A percentile compares a stretch with the other conserved stretches of the same genome.
Evolutionary conservation across 2,888 invertebrate genomes (phyloP).

Genomic region (Apamea monoglypha): DNA sequence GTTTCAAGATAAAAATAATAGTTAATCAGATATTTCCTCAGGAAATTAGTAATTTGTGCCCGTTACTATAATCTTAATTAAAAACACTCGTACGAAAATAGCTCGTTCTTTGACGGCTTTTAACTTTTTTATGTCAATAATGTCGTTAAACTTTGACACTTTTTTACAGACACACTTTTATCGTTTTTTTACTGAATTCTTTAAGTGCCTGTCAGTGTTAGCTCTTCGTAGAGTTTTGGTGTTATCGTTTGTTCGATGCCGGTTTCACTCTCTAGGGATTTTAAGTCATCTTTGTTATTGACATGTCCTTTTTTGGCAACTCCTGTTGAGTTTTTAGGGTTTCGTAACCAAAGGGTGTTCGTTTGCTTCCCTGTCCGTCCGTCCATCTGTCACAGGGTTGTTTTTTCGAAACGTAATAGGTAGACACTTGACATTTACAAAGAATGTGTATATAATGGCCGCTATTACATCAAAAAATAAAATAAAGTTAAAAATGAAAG

Average conservation of each 20-base stretch:
- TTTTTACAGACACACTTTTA: conserved; percentile 79
- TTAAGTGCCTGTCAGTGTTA: conserved; percentile 82
- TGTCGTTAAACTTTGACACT: conserved; percentile 85
- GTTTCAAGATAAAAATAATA: conserved; percentile 74
- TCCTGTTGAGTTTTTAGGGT: conserved; percentile 36
- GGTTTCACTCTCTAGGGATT: conserved; percentile 61
- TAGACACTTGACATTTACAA: not conserved
- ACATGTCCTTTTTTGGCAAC: conserved; percentile 64
- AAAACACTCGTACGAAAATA: conserved; percentile 80
- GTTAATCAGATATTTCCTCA: conserved; percentile 84
- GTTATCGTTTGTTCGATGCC: conserved; percentile 47
- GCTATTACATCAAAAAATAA: not conserved
- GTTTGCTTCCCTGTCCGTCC: not conserved
- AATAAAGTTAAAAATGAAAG: not conserved
- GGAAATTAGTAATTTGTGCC: conserved; percentile 85
- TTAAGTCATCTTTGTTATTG: conserved; percentile 49
- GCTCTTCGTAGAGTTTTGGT: conserved; percentile 51
- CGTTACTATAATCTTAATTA: conserved; percentile 81
- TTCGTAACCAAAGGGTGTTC: not conserved
- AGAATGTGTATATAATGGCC: not conserved
- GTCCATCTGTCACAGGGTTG: not conserved
- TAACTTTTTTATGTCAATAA: conserved; percentile 76
- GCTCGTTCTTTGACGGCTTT: conserved; percentile 70
- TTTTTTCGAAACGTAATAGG: not conserved
- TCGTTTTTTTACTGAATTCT: conserved; percentile 69